Percentiles rank a stretch among this genome's conserved stretches.
Conservation (phyloP, 2,888 invertebrate genomes). For the Agapetus fuscipes region DNA sequence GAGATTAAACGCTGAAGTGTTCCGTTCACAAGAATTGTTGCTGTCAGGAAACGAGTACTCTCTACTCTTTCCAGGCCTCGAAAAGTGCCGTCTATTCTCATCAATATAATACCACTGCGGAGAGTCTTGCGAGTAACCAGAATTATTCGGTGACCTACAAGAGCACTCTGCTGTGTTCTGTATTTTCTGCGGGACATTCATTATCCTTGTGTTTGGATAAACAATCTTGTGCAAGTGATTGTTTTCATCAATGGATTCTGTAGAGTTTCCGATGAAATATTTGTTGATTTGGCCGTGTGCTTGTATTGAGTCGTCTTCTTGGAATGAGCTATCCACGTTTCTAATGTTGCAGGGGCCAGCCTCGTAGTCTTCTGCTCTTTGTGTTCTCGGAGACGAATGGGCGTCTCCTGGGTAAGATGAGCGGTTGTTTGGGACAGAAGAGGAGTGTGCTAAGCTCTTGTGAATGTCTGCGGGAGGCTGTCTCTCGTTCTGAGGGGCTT, state of each 20-base stretch:
- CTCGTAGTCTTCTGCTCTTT: neutral
- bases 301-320: too few species aligned
- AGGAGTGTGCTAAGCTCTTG: slow-evolving; percentile 6
- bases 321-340: neutral
- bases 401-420: neutral
- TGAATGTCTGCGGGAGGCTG: slow-evolving; percentile 12
- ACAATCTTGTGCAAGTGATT: slow-evolving; percentile 3
- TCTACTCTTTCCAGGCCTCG: slow-evolving; percentile 8
- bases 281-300: slow-evolving; percentile 7
- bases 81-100: slow-evolving; percentile 5
- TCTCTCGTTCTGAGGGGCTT: slow-evolving; percentile 6
- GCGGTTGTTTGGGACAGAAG: slow-evolving; percentile 7
- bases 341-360: neutral
- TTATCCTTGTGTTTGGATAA: too few species aligned
- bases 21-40: slow-evolving; percentile 13
- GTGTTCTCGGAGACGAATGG: slow-evolving; percentile 25
- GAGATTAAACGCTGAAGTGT: slow-evolving; percentile 15
- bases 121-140: neutral
- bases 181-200: too few species aligned
- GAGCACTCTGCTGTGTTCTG: too few species aligned
- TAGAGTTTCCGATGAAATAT: slow-evolving; percentile 12
- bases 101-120: neutral
- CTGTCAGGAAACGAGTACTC: slow-evolving; percentile 15
- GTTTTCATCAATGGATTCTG: slow-evolving; percentile 16
- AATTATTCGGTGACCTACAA: neutral